A percentile compares a stretch with the other conserved stretches of the same genome.
Evolutionary conservation across 2,113 vertebrate species (phyloP).

Genomic region (Phyllostomus hastatus): DNA sequence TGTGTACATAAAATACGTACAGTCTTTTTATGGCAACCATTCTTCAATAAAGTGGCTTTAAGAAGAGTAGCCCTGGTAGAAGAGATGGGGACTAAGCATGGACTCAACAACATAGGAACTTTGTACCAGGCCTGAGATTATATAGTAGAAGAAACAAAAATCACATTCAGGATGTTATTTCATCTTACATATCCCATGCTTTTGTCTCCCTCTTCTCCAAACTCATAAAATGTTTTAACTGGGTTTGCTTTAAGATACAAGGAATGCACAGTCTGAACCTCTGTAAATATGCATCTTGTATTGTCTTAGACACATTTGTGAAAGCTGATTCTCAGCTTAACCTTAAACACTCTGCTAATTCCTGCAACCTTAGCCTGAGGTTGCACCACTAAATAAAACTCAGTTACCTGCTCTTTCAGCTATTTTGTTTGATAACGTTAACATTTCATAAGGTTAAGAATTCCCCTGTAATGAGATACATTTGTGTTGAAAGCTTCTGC

Average conservation of each 20-base stretch:
- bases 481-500: slow-evolving; percentile 67
- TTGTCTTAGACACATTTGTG: not conserved
- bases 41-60: not conserved
- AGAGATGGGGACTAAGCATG: not conserved
- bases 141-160: not conserved
- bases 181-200: not conserved
- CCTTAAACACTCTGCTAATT: slow-evolving; percentile 7
- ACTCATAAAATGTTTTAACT: not conserved
- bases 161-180: not conserved
- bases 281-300: not conserved
- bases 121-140: not conserved
- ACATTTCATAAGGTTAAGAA: slow-evolving; percentile 40
- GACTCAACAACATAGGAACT: not conserved
- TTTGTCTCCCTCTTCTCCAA: not conserved
- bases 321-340: not conserved
- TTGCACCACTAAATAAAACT: not conserved
- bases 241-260: not conserved
- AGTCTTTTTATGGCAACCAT: not conserved
- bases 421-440: slow-evolving; percentile 36
- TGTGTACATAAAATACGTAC: not conserved
- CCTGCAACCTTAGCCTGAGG: not conserved
- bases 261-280: not conserved
- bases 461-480: slow-evolving; percentile 63
- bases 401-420: not conserved
- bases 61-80: not conserved